Conservation (phyloP, 1,140 invertebrate genomes). For the Orius insidiosus region DNA sequence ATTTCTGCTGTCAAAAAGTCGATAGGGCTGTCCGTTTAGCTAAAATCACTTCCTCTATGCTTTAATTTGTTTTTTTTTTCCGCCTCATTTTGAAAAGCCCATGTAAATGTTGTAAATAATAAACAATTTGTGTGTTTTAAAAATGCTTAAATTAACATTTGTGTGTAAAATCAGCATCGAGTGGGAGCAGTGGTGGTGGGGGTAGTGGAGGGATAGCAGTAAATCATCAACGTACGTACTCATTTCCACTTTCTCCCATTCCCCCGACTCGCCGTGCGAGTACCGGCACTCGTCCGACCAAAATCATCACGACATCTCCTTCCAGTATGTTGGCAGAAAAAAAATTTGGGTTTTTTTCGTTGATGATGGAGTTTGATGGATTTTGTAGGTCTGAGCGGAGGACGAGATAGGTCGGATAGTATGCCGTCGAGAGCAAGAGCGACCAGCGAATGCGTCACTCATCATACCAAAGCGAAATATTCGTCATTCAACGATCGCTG, state of each 20-base stretch:
- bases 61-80: too few species aligned
- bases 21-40: too few species aligned
- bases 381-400: constrained; percentile 27
- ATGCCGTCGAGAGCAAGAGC: constrained; percentile 26
- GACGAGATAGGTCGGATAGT: constrained; percentile 58
- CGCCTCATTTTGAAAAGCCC: too few species aligned
- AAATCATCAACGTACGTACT: constrained; percentile 22
- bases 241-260: constrained; percentile 21
- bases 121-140: background rate
- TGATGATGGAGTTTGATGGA: too few species aligned
- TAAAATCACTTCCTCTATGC: too few species aligned
- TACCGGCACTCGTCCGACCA: constrained; percentile 17
- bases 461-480: constrained; percentile 23
- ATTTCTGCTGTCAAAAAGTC: too few species aligned
- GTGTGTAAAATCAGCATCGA: constrained; percentile 11
- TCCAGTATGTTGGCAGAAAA: constrained; percentile 1
- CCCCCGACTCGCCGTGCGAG: constrained; percentile 19
- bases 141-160: background rate
- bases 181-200: constrained; percentile 12
- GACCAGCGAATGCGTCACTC: constrained; percentile 18
- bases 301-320: constrained; percentile 25
- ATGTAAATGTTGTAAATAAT: too few species aligned
- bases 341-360: too few species aligned
- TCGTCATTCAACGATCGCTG: constrained; percentile 35
- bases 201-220: constrained; percentile 5